Evolutionary conservation across 2,888 invertebrate genomes (phyloP).

Genomic region (Ariolimax columbianus): DNA sequence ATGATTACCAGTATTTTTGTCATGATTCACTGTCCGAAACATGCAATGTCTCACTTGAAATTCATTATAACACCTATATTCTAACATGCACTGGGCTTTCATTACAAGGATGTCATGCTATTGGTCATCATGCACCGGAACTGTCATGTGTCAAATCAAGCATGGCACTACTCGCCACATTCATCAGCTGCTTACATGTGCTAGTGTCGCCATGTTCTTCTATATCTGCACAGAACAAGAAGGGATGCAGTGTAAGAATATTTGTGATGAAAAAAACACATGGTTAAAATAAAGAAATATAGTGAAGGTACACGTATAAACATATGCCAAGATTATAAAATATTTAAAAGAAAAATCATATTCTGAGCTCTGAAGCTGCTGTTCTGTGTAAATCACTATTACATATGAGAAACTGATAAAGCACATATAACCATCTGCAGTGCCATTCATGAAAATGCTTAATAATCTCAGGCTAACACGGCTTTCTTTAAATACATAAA

Average conservation of each 20-base stretch:
- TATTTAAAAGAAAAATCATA: too few relatives aligned
- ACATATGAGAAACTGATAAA: too few relatives aligned
- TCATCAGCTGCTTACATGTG: not conserved
- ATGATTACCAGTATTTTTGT: not conserved
- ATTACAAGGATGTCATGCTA: not conserved
- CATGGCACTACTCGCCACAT: not conserved
- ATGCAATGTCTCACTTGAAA: not conserved
- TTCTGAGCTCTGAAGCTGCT: too few relatives aligned
- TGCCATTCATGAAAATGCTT: too few relatives aligned
- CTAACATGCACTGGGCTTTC: not conserved
- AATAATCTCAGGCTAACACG: too few relatives aligned
- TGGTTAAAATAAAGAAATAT: not conserved
- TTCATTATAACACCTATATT: not conserved
- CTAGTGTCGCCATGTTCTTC: constrained; percentile 32
- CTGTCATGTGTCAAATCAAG: not conserved
- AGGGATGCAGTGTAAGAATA: not conserved
- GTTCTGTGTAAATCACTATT: too few relatives aligned
- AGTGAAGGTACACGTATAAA: not conserved
- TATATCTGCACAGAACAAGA: constrained; percentile 15
- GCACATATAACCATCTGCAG: too few relatives aligned
- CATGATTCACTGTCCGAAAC: not conserved
- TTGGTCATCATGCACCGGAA: not conserved
- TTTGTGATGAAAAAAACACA: too few relatives aligned
- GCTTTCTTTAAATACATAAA: too few relatives aligned
- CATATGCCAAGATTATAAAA: too few relatives aligned